Evolutionary conservation across 2,888 invertebrate species (phyloP), one percentile per base, ranked within the genome.

Genomic region (Temnothorax unifasciatus): DNA sequence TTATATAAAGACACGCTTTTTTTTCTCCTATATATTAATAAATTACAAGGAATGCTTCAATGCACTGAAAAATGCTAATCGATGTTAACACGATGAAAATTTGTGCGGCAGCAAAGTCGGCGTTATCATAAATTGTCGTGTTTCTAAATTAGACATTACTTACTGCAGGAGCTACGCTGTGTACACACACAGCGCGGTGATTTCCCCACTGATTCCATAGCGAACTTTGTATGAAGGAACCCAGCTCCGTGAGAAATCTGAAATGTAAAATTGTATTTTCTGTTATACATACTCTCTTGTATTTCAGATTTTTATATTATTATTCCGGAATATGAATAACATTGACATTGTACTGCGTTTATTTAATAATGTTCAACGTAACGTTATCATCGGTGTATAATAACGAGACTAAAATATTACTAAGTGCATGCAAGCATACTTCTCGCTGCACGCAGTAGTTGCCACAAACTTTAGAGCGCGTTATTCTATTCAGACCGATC

Each of bases 141-240:
- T 76, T 77, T n/a, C 54, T 77, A 77, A 77, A 68, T 77, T 52
- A 77, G 41, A 77, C 18, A 77, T 68, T 61, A 77, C 52, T 76
- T 76, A n/a, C 25, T 21, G 18, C 18, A 15, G n/a, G 21, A 38
- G 52, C 25, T 41, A 44, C 54, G 25, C 29, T 77, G 54, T 76
- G 66, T 52, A 38, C 41, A 52, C 50, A 76, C 9, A 18, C 25
- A 77, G 54, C 66, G 68, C 68, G 68, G 18, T 68, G 77, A 77
- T 77, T 77, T 77, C 66, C 77, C 68, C 29, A 47, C 68, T 77
- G 77, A 54, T 77, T 77, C n/a, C 68, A 18, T n/a, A n/a, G 54
- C n/a, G 34, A 77, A 68, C 50, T 77, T 68, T 25, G 29, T 15
- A 25, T 15, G 41, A 54, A 59, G 50, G 8, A 41, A 66, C 18